Evolutionary conservation across 2,113 vertebrate genomes (phyloP), one percentile per base, ranked within the genome.

Genomic region (Gymnocephalus cernua): DNA sequence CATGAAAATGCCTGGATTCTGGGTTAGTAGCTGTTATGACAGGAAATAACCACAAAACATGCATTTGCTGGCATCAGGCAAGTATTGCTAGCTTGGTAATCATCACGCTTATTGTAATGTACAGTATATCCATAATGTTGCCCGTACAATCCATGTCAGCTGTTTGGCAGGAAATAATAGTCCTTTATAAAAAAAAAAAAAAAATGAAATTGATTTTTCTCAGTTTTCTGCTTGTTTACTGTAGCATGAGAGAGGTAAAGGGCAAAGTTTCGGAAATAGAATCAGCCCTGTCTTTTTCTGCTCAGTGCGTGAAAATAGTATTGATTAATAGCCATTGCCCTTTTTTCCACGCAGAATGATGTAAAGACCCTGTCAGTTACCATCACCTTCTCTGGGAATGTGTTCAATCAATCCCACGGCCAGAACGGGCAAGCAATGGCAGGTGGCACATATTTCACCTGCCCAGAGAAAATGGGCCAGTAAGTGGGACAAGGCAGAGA

Each of bases 361-460:
- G 89, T 92, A 94, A 95, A 93, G 87, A 89, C 89, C 80, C 76
- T 90, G 90, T 95, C 92, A 92, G 73, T 91, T 86, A 82, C 77
- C 88, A 86, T 91, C 90, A 91, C 91, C 81, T 87, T 87, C 86
- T 69, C 77, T 8, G 10, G 78, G 79, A 83, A 92, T 73, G 88
- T 89, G 88, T 91, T 88, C 91, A 88, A 93, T 93, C 92, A 91
- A 88, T 93, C 82, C 80, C 51, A 75, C 92, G 92, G 95, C 93
- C 93, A 94, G 38, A 95, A 95, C 94, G 90, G 96, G 95, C 94
- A 94, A 93, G 93, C 94, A 89, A 70, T 96, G 96, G 97, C 96
- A 96, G 97, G 95, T 93, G 94, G 92, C 95, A 95, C 92, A 95
- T 96, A 95, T 96, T 96, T 97, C 97, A 97, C 95, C 95, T 96